Evolutionary conservation across 2,113 vertebrate species (phyloP).

Genomic region (Lepus europaeus): DNA sequence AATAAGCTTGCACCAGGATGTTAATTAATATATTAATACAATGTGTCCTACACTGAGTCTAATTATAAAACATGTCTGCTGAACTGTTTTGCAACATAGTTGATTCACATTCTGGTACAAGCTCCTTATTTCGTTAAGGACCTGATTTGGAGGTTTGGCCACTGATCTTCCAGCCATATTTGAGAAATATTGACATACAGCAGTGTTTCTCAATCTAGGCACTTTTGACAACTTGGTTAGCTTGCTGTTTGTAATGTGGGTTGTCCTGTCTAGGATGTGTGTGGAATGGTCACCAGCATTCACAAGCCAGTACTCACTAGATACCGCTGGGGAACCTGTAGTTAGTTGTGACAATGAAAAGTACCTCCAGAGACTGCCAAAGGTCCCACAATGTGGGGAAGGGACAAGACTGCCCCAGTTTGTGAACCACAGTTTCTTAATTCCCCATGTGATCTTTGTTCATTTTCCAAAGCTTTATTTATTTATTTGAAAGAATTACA

Average conservation of each 20-base stretch:
- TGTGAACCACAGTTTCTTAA: background rate
- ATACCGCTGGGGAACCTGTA: background rate
- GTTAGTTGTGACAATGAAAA: background rate
- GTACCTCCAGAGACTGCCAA: background rate
- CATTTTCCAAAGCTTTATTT: no score
- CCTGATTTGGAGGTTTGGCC: background rate
- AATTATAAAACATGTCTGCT: background rate
- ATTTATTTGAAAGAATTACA: no score
- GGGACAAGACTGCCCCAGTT: fast-evolving
- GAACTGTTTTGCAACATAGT: background rate
- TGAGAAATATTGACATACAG: background rate
- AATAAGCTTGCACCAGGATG: background rate
- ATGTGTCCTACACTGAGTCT: background rate
- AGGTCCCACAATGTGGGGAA: fast-evolving
- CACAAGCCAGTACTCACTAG: background rate
- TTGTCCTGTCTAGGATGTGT: background rate
- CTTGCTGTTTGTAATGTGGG: background rate
- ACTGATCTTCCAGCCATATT: background rate
- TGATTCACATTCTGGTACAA: background rate
- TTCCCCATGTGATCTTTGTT: background rate
- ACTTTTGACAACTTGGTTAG: background rate
- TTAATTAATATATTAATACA: background rate
- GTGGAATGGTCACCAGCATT: background rate
- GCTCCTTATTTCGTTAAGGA: no score
- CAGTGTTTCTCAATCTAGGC: background rate